Evolutionary conservation across 1,140 invertebrate genomes (phyloP).

Genomic region (Drosophila fuyamai): DNA sequence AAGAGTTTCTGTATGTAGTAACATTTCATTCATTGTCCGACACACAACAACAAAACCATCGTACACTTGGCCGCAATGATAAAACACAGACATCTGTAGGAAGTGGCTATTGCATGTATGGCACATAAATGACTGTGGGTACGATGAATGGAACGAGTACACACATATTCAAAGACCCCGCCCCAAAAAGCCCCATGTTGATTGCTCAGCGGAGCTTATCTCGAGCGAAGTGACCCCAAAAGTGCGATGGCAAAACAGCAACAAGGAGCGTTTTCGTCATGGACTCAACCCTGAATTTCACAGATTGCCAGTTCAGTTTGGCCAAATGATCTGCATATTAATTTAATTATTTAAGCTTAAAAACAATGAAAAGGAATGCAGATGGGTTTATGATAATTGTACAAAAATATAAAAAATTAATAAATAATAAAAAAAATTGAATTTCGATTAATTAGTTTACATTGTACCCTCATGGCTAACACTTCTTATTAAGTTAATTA

Average conservation of each 20-base stretch:
- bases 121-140: conserved; percentile 17
- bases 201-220: conserved; percentile 68
- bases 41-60: conserved; percentile 31
- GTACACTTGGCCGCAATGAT: conserved; percentile 51
- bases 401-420: too few relatives aligned
- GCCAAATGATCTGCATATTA: conserved; percentile 7
- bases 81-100: conserved; percentile 59
- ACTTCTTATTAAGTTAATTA: too few relatives aligned
- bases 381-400: not conserved
- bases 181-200: not conserved
- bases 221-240: conserved; percentile 42
- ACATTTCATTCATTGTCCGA: conserved; percentile 65
- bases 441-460: too few relatives aligned
- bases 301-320: conserved; percentile 19
- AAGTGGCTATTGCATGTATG: conserved; percentile 49
- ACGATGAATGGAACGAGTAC: conserved; percentile 1
- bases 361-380: not conserved
- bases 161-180: conserved; percentile 1
- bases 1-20: conserved; percentile 7
- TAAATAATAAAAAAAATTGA: too few relatives aligned
- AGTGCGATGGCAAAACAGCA: conserved; percentile 27
- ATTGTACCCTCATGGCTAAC: too few relatives aligned
- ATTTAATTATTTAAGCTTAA: not conserved
- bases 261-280: conserved; percentile 29
- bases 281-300: conserved; percentile 35